A percentile compares a stretch with the other conserved stretches of the same genome.
Evolutionary conservation across 2,113 vertebrate genomes (phyloP).

Genomic region (Isurus oxyrinchus): DNA sequence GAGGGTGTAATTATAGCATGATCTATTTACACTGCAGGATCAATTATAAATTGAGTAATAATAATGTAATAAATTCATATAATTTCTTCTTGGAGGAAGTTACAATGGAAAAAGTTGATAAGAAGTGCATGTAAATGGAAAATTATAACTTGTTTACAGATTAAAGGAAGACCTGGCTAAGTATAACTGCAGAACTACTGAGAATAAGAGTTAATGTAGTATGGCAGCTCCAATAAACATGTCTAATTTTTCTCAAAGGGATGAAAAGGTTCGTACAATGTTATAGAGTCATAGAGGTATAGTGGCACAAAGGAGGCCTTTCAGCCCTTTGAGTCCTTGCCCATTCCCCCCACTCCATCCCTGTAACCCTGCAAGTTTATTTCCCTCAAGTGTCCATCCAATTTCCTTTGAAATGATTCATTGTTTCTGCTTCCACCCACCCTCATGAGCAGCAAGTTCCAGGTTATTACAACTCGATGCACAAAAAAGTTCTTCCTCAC

Average conservation of each 20-base stretch:
- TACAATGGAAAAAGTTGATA: neutral
- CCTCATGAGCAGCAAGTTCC: neutral
- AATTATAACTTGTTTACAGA: neutral
- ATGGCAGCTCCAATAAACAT: neutral
- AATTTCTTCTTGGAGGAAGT: neutral
- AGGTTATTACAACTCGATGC: neutral
- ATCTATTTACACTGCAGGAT: neutral
- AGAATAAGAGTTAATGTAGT: neutral
- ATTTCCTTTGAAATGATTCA: neutral
- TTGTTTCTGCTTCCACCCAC: too few species aligned
- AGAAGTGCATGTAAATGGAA: neutral
- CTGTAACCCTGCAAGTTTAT: too few species aligned
- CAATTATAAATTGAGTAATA: neutral
- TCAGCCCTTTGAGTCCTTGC: too few species aligned
- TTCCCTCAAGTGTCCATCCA: too few species aligned
- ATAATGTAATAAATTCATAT: too few species aligned
- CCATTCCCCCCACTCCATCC: too few species aligned
- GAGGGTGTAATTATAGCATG: neutral
- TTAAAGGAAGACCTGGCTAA: neutral
- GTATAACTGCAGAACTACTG: neutral
- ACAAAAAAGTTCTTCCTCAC: neutral
- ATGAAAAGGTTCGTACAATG: neutral
- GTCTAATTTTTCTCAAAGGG: neutral
- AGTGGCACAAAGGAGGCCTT: too few species aligned
- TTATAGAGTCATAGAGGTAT: too few species aligned